phyloP scores from a whole-genome alignment of 2,113 vertebrate genomes.

The Nibea albiflora region DNA sequence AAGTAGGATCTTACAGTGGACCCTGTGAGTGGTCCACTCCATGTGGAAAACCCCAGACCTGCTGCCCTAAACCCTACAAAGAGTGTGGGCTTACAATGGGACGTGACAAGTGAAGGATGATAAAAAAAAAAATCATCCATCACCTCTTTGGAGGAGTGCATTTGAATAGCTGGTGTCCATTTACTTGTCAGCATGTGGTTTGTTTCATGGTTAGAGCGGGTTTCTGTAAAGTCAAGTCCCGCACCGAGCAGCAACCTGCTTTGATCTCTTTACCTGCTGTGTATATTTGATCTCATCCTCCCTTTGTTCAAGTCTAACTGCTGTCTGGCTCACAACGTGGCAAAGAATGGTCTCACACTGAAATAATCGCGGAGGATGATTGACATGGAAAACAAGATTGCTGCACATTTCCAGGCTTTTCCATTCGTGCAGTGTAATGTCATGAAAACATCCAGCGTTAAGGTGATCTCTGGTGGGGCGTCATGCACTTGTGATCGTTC shows the following conservation, averaged over 20 bases:
- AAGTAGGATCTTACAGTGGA: neutral
- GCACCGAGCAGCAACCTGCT: neutral
- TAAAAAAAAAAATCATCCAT: slow-evolving; percentile 31
- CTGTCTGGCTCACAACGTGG: slow-evolving; percentile 42
- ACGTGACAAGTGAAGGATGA: slow-evolving; percentile 8
- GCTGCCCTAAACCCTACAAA: neutral
- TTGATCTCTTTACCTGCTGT: slow-evolving; percentile 54
- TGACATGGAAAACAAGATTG: slow-evolving; percentile 46
- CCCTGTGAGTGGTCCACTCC: neutral
- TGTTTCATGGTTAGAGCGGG: slow-evolving; percentile 29
- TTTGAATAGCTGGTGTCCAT: slow-evolving; percentile 40
- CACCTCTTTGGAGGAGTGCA: slow-evolving; percentile 10
- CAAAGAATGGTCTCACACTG: slow-evolving; percentile 43
- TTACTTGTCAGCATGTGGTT: slow-evolving; percentile 45
- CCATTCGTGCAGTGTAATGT: slow-evolving; percentile 30
- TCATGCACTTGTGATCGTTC: slow-evolving; percentile 26
- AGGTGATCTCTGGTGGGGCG: slow-evolving; percentile 13
- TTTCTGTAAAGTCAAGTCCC: slow-evolving; percentile 36
- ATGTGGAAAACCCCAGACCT: neutral
- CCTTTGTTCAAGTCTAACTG: slow-evolving; percentile 42
- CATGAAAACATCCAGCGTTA: slow-evolving; percentile 13
- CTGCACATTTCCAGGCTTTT: slow-evolving; percentile 23
- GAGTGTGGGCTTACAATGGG: neutral
- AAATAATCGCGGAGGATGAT: slow-evolving; percentile 45
- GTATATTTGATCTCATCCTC: slow-evolving; percentile 49